A percentile compares a stretch with the other conserved stretches of the same genome.
Conservation (phyloP, 1,140 invertebrate species). For the Drosophila kanapiae region DNA sequence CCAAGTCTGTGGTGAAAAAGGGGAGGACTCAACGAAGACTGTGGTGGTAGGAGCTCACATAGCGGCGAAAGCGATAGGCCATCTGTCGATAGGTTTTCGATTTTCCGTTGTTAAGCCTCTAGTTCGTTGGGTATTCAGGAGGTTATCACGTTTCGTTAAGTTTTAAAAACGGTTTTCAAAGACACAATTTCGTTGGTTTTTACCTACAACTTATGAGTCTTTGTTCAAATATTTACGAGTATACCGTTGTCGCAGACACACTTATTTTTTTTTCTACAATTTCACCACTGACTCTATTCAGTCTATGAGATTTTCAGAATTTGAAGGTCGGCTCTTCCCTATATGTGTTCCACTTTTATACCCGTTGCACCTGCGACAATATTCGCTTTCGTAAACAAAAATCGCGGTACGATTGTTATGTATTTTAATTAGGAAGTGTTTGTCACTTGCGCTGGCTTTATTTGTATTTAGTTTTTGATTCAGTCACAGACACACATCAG, state of each 20-base stretch:
- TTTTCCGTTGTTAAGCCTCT: background rate
- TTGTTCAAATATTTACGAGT: conserved; percentile 5
- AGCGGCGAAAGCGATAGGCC: conserved; percentile 68
- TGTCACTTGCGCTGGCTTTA: conserved; percentile 35
- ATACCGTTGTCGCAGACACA: background rate
- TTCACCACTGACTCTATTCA: conserved; percentile 29
- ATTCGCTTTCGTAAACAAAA: conserved; percentile 37
- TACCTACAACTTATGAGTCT: background rate
- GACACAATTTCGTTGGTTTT: background rate
- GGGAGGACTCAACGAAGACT: conserved; percentile 46
- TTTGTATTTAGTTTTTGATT: conserved; percentile 27
- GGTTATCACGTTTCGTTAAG: background rate
- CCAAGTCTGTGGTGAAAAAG: conserved; percentile 4
- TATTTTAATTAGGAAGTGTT: conserved; percentile 56
- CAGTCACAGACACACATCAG: conserved; percentile 26
- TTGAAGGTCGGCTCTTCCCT: conserved; percentile 58
- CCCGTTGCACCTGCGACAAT: conserved; percentile 31
- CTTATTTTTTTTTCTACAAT: conserved; percentile 22
- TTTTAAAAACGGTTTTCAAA: background rate
- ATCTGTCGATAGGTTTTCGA: conserved; percentile 40
- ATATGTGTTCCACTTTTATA: conserved; percentile 21
- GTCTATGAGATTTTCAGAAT: conserved; percentile 28
- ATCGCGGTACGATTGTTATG: conserved; percentile 11
- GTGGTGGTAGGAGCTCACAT: conserved; percentile 67
- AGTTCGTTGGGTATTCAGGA: conserved; percentile 2